Base-by-base conservation (phyloP, 1,140 invertebrate genomes). In the Ceratina calcarata region DNA sequence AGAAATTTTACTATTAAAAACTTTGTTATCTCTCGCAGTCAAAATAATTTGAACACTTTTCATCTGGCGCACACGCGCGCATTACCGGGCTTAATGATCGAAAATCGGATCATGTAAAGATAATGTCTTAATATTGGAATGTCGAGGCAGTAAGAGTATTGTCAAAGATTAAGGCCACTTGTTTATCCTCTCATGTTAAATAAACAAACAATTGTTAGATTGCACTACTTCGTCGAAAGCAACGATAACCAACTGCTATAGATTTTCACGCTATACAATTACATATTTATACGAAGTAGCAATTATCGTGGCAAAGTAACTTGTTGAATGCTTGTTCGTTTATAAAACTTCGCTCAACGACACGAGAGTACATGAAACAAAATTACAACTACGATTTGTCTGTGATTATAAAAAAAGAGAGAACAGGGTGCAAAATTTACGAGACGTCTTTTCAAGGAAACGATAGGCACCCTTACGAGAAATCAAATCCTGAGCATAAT, bases 141-240 rank as follows among this genome's bases (percentile, higher is more conserved):
- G 37, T 45, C 37, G 7, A 45, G 37, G 37, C 37, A 45, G n/a
- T 45, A 45, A 45, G 37, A 45, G 37, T 45, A 45, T 45, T 45
- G 37, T 45, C 45, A 15, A 78, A 62, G 13, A 27, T 78, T 66
- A 73, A 61, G 51, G 1, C 22, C 61, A n/a, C n/a, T 51, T 12
- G 18, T 60, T 66, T 12, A 55, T 24, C 12, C 24, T 53, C 24
- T 8, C 16, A 12, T 20, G 51, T 27, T 51, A 20, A 6, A 61
- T 61, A 75, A 67, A 55, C 61, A 69, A 22, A 62, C 20, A 45
- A 24, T 16, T 65, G 58, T 62, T 70, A 49, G 62, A 81, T 81
- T 81, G 79, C 79, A 81, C 79, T 81, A 77, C 66, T 81, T 66
- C 74, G 68, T 77, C 16, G 20, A 62, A 67, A 12, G 37, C 3